Evolutionary conservation across 1,140 invertebrate species (phyloP).

Genomic region (Hyles euphorbiae): DNA sequence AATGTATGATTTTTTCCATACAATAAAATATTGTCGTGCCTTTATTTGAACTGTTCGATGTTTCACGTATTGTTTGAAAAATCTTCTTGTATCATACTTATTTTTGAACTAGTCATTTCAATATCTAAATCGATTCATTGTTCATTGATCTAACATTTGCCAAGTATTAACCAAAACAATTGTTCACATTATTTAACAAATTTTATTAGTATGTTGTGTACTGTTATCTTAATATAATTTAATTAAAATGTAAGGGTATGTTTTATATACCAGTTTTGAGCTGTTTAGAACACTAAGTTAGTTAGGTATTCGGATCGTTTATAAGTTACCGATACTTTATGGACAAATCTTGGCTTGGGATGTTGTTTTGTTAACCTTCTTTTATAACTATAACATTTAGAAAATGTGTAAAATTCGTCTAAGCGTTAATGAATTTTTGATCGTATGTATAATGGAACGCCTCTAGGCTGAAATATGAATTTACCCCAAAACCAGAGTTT

Average conservation of each 20-base stretch:
- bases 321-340: slow-evolving; percentile 3
- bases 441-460: background rate
- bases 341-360: background rate
- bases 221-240: slow-evolving; percentile 47
- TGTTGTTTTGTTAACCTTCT: slow-evolving; percentile 5
- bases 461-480: background rate
- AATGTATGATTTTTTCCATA: no score
- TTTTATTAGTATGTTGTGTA: slow-evolving; percentile 70
- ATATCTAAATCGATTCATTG: slow-evolving; percentile 2
- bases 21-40: background rate
- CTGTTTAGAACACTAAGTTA: slow-evolving; percentile 34
- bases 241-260: slow-evolving; percentile 40
- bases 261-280: slow-evolving; percentile 44
- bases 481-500: slow-evolving; percentile 7
- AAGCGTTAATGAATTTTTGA: no score
- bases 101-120: slow-evolving; percentile 5
- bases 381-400: no score
- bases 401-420: no score
- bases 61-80: background rate
- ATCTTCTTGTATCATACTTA: slow-evolving; percentile 1
- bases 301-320: slow-evolving; percentile 26
- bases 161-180: slow-evolving; percentile 70
- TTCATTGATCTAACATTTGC: slow-evolving; percentile 37
- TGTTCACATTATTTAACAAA: slow-evolving; percentile 65
- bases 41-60: background rate